Evolutionary conservation across 53 echinoderm and acorn worm species (phyloP), one percentile per base, ranked within the genome.

Genomic region (Mesocentrotus franciscanus): DNA sequence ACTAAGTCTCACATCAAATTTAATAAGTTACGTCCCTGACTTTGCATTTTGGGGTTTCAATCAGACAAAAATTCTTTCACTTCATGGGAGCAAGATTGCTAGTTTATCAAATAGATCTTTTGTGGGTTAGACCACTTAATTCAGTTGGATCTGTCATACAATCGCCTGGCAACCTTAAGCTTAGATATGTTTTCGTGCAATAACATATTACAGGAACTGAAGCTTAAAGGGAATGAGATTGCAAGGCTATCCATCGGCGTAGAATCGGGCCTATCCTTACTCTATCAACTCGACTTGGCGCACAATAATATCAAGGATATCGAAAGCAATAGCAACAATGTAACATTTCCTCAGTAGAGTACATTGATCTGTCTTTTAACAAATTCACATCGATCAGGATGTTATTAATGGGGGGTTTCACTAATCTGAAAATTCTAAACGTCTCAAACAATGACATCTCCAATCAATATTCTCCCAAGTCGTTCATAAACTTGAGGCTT

Each of bases 21-120:
- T 2, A 35, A 33, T 91, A 64, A 8, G 35, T 0, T 18, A 9
- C 24, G 8, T 91, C 2, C 91, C 64, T 9, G 61, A 61, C 11
- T 91, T 26, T 15, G 91, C 39, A 3, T 91, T 91, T 66, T 91
- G 61, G 61, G 91, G 91, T 15, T 62, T 91, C 7, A 61, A 91
- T 64, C 56, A 91, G 6, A 91, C 91, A 36, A 64, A 22, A 20
- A 62, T 33, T 33, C 9, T 91, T 18, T 6, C 1, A 4, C 64
- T 91, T 91, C 35, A 35, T 0, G 17, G 0, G 0, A 64, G 4
- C 10, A 17, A 22, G 22, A 6, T 91, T 58, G n/a, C 34, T 8
- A 61, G 5, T 9, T 4, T 91, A 22, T 91, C 35, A 9, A 61
- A 35, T 64, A 35, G 11, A 14, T 91, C 91, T 64, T 91, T 36